These are phyloP conservation scores for Bufotes viridis DNA, from an alignment of 2,797 vertebrate species.

Conservation along the genomic window DNA sequence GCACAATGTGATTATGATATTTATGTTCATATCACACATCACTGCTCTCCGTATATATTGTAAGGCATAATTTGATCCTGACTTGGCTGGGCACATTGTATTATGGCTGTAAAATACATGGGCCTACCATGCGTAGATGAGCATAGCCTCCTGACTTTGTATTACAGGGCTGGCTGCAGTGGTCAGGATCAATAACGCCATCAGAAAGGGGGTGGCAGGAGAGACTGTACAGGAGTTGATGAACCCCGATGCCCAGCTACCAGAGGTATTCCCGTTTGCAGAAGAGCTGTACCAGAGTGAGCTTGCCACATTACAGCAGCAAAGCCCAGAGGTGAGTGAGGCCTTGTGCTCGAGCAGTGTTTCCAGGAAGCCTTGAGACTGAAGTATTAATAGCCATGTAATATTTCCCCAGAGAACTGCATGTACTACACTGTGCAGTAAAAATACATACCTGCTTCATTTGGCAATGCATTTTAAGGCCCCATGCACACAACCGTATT, in stretches of 20 bases:
- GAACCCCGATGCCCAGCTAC: slow-evolving; percentile 93
- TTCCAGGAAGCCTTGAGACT: not conserved
- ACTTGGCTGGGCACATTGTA: not conserved
- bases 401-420: not conserved
- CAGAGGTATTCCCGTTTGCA: slow-evolving; percentile 87
- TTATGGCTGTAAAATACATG: too few relatives aligned
- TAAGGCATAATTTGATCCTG: too few relatives aligned
- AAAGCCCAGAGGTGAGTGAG: slow-evolving; percentile 83
- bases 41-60: not conserved
- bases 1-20: too few relatives aligned
- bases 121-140: too few relatives aligned
- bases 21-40: too few relatives aligned
- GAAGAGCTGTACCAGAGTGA: slow-evolving; percentile 95
- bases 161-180: slow-evolving; percentile 84
- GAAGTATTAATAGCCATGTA: not conserved
- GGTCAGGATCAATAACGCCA: slow-evolving; percentile 85
- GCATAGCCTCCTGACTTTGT: not conserved
- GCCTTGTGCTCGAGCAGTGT: not conserved
- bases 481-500: too few relatives aligned
- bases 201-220: slow-evolving; percentile 82
- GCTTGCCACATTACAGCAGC: slow-evolving; percentile 89
- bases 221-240: slow-evolving; percentile 89
- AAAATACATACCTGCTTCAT: not conserved
- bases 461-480: not conserved
- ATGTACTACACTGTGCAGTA: not conserved